Percentiles rank a stretch among this genome's conserved stretches.
These are phyloP conservation scores for Porites divaricata DNA, from an alignment of 92 coral and sea anemone species.

Conservation along the genomic window DNA sequence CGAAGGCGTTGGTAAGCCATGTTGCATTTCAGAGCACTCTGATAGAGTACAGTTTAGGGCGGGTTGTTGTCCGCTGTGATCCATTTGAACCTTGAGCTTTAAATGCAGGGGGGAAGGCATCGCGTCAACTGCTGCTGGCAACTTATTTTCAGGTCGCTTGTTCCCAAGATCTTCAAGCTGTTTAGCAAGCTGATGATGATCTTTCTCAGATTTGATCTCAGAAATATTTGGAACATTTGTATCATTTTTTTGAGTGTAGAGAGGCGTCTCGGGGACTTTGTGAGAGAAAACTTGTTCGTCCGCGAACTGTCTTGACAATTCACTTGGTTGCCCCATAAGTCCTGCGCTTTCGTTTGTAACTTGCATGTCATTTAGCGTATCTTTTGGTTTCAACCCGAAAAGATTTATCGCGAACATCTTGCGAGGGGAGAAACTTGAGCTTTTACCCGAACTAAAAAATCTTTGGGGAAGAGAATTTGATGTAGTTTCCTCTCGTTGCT, in stretches of 20 bases:
- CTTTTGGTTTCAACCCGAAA: conserved; percentile 4
- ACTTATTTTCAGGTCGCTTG: background rate
- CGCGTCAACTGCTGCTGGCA: background rate
- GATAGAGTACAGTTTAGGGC: conserved; percentile 32
- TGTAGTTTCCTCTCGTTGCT: too few species aligned
- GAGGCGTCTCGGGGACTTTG: background rate
- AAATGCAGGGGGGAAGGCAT: conserved; percentile 19
- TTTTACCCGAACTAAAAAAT: background rate
- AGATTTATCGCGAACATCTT: conserved; percentile 29
- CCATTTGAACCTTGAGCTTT: conserved; percentile 39
- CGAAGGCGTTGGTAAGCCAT: background rate
- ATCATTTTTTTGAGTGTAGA: background rate
- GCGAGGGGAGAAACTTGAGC: background rate
- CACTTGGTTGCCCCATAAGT: background rate
- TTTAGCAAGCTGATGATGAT: background rate
- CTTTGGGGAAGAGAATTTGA: background rate
- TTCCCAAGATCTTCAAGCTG: background rate
- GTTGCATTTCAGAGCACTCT: conserved; percentile 5
- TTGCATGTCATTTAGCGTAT: background rate
- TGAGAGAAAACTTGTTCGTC: background rate
- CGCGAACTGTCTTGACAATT: background rate
- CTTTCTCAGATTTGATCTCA: background rate
- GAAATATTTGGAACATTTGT: background rate
- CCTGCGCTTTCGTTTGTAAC: background rate
- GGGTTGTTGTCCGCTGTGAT: conserved; percentile 12